Percentiles rank a stretch among this genome's conserved stretches.
These are phyloP conservation scores for Coranthus polyacanthus DNA, from an alignment of 2,797 vertebrate species.

Conservation along the genomic window DNA sequence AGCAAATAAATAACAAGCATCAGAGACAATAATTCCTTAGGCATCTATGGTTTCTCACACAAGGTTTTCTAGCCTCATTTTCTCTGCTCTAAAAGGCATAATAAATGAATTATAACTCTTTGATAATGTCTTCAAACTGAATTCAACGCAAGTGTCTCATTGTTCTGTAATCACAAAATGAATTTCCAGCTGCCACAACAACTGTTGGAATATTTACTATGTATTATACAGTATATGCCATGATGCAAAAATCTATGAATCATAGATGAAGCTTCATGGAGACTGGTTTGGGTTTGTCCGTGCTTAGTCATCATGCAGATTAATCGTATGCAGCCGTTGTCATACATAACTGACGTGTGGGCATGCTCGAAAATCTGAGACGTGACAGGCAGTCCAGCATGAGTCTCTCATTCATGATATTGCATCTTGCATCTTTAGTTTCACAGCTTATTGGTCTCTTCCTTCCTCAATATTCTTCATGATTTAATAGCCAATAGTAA, in stretches of 20 bases:
- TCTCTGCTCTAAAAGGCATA: constrained; percentile 45
- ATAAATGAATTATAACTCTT: constrained; percentile 67
- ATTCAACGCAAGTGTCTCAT: constrained; percentile 58
- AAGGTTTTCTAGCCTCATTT: constrained; percentile 28
- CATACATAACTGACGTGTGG: constrained; percentile 10
- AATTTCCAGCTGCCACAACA: constrained; percentile 50
- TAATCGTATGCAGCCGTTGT: not conserved
- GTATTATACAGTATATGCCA: constrained; percentile 23
- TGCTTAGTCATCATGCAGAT: constrained; percentile 29
- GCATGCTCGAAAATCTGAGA: not conserved
- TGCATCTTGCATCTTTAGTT: not conserved
- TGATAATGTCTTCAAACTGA: constrained; percentile 71
- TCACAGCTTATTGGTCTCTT: constrained; percentile 5
- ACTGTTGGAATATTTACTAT: constrained; percentile 54
- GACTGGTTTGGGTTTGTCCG: not conserved
- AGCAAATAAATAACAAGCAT: constrained; percentile 39
- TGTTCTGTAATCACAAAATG: constrained; percentile 56
- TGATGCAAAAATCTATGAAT: constrained; percentile 29
- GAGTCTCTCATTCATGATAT: constrained; percentile 13
- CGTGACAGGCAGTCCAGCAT: constrained; percentile 25
- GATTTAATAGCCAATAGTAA: not conserved
- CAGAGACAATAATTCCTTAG: constrained; percentile 40
- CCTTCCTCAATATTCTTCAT: not conserved
- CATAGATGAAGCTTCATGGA: constrained; percentile 23
- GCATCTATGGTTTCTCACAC: constrained; percentile 9